Base-by-base conservation (phyloP, 1,140 invertebrate genomes). In the Homalodisca vitripennis region DNA sequence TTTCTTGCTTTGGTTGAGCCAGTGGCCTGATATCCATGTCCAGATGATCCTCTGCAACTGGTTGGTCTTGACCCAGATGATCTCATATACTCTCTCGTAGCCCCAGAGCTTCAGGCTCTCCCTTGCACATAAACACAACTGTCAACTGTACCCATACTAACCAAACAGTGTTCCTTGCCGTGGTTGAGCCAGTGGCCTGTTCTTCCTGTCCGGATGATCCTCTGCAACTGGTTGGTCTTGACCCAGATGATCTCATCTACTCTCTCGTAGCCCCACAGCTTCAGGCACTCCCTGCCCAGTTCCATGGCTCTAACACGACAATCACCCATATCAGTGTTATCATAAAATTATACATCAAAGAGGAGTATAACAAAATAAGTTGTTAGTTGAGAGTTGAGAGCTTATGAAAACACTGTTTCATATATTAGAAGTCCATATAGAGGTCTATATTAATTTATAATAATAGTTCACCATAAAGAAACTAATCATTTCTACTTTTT, bases 11-110 rank as follows among this genome's bases (percentile, higher is more conserved):
- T 99, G 97, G 80, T 99, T 99, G 2, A 99, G 80, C 97, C 97
- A 99, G 82, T 99, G 97, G 0, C 96, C 97, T 0, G 96, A 98
- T 67, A 96, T 84, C 0, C 97, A 97, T 0, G 97, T 98, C 57
- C 97, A 84, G 74, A 99, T 99, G 70, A 99, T 98, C 72, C 96
- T 83, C 79, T 99, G 97, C 70, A 99, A 80, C 77, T 99, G 97
- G 83, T 99, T 99, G 0, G 97, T 98, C 82, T 99, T 99, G 1
- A 99, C 97, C 97, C 97, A 99, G 74, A 99, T 98, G 12, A 99
- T 87, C 79, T 99, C 97, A 79, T 98, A 97, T 1, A 97, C 93
- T 69, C 96, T 83, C 78, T 98, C 93, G 78, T 99, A 99, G 6
- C 96, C 96, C 93, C 92, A 98, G 0, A 97, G 78, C 74, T 94